Percentiles rank a stretch among this genome's conserved stretches.
These are phyloP conservation scores for Argynnis bischoffii DNA, from an alignment of 2,888 invertebrate genomes.

Conservation along the genomic window DNA sequence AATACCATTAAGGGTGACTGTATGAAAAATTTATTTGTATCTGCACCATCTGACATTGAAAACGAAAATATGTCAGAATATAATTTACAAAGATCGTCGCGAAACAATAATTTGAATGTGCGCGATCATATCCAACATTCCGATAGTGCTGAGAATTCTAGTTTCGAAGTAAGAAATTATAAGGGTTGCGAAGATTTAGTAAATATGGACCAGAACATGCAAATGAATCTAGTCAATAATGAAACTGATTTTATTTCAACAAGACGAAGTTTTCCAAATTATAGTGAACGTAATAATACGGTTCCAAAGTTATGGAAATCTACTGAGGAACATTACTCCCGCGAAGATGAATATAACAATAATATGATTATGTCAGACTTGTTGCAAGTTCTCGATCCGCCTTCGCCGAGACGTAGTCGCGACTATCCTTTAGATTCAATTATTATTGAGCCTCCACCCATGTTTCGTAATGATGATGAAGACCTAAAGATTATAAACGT, in stretches of 20 bases:
- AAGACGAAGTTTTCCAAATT: constrained; percentile 86
- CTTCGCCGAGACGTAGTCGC: constrained; percentile 62
- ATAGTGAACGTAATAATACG: constrained; percentile 73
- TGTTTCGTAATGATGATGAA: constrained; percentile 80
- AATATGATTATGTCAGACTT: constrained; percentile 53
- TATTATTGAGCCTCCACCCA: constrained; percentile 82
- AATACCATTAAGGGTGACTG: constrained; percentile 62
- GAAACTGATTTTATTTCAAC: constrained; percentile 69
- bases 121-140: constrained; percentile 78
- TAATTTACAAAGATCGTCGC: constrained; percentile 44
- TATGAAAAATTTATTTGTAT: constrained; percentile 64
- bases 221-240: constrained; percentile 69
- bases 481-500: constrained; percentile 71
- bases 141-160: constrained; percentile 83
- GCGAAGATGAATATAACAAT: constrained; percentile 49
- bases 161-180: constrained; percentile 80
- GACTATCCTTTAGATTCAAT: constrained; percentile 61
- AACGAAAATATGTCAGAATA: constrained; percentile 39
- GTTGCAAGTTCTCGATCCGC: constrained; percentile 66
- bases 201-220: constrained; percentile 84
- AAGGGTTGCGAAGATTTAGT: constrained; percentile 87
- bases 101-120: constrained; percentile 48
- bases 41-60: constrained; percentile 44
- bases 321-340: constrained; percentile 64
- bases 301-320: constrained; percentile 73